Base-by-base conservation (phyloP, 2,113 vertebrate genomes). In the Leuciscus idus region DNA sequence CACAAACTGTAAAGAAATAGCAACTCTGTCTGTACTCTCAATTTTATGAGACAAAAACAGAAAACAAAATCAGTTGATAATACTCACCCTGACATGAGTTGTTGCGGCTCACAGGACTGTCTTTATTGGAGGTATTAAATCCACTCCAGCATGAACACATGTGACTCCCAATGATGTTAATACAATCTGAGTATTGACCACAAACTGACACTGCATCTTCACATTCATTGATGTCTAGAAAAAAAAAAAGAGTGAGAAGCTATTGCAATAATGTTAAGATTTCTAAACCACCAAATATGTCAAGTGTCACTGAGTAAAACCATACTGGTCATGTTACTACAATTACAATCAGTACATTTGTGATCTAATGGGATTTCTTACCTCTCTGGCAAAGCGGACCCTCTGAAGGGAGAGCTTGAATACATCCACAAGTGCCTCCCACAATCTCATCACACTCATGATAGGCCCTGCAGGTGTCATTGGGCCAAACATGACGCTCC, bases 111-210 rank as follows among this genome's bases (percentile, higher is more conserved):
- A 39, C 39, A 39, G 39, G 39, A 39, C 39, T 39, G 39, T 39
- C 26, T 85, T 50, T 84, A 43, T 30, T 55, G 17, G n/a, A 43
- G 11, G 17, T 4, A 46, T 36, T 64, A 72, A 39, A 73, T 84
- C 21, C 50, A 21, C 55, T 85, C 36, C n/a, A 50, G 92, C 92
- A 91, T 87, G 91, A 91, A 11, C 88, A 81, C 4, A 90, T 85
- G 75, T 88, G 70, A n/a, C 86, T 2, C 0, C 84, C 55, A 46
- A 43, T 80, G 36, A 91, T 66, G 17, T 88, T 78, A 8, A 13
- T 30, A 68, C 57, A 39, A 30, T 3, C 21, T 43, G 84, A 79
- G 76, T 79, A 57, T 59, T 30, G 75, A 19, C 84, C 84, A 79
- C 84, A 85, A 11, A 43, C 36, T 46, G 39, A 57, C 11, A 19